Evolutionary conservation across 1,140 invertebrate genomes (phyloP).

Genomic region (Yoshiicerus persimilis): DNA sequence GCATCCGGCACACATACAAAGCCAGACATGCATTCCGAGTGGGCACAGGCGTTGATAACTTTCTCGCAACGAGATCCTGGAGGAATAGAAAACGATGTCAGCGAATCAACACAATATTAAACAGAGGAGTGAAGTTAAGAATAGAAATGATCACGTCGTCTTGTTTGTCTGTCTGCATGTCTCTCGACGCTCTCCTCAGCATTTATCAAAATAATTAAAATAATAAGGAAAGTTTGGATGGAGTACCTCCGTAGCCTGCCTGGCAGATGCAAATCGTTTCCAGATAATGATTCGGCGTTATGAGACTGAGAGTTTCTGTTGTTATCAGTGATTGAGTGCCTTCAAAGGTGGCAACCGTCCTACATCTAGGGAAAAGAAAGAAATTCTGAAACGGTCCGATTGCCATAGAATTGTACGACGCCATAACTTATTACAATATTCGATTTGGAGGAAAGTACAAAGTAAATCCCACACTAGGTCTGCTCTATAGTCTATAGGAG

Average conservation of each 20-base stretch:
- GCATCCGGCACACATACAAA: conserved; percentile 75
- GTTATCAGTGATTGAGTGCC: conserved; percentile 48
- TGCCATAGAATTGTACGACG: background rate
- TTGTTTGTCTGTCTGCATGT: background rate
- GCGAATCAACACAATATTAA: background rate
- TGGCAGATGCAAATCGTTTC: conserved; percentile 46
- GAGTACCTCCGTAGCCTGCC: conserved; percentile 43
- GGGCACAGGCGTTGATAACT: conserved; percentile 74
- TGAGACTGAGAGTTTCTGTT: conserved; percentile 48
- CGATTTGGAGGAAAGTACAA: background rate
- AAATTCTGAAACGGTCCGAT: background rate
- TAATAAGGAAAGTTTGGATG: background rate
- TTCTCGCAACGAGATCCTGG: conserved; percentile 58
- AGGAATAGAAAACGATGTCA: conserved; percentile 49
- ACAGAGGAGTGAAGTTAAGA: background rate
- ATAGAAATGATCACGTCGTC: background rate
- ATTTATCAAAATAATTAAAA: background rate
- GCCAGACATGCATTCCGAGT: conserved; percentile 69
- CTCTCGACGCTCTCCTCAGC: background rate
- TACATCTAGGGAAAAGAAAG: conserved; percentile 36
- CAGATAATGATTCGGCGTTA: conserved; percentile 48
- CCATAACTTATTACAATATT: conserved; percentile 2
- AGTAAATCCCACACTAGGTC: background rate
- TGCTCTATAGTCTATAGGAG: background rate
- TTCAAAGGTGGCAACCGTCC: conserved; percentile 46